Percentiles rank a stretch among this genome's conserved stretches.
Evolutionary conservation across 2,797 vertebrate genomes (phyloP).

Genomic region (Tinamus major): DNA sequence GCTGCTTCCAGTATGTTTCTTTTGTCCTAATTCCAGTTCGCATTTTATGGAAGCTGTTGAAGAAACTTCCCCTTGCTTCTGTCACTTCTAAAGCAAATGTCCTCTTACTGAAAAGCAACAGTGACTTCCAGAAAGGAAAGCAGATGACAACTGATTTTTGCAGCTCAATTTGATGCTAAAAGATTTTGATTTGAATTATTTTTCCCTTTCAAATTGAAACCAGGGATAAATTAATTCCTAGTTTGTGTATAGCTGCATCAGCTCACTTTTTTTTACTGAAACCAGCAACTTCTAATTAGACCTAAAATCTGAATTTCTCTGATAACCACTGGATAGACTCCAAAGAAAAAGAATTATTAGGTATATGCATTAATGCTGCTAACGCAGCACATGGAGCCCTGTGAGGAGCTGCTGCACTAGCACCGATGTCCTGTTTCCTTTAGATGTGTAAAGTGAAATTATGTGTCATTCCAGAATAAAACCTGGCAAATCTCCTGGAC

Average conservation of each 20-base stretch:
- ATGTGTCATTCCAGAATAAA: neutral
- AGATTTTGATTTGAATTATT: neutral
- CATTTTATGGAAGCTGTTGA: constrained; percentile 39
- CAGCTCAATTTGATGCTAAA: neutral
- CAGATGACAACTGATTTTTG: neutral
- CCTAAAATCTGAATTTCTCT: neutral
- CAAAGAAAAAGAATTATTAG: neutral
- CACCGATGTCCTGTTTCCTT: neutral
- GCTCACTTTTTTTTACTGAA: neutral
- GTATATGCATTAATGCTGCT: neutral
- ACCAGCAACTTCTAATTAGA: neutral
- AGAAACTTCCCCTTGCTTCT: neutral
- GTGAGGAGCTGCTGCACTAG: neutral
- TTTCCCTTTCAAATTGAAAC: neutral
- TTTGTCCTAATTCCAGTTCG: constrained; percentile 62
- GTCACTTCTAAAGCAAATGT: neutral
- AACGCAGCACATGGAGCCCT: neutral
- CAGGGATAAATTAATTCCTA: neutral
- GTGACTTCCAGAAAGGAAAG: neutral
- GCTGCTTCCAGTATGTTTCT: constrained; percentile 53
- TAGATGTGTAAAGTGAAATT: neutral
- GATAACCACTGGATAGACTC: neutral
- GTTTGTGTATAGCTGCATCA: neutral
- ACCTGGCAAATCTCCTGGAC: neutral
- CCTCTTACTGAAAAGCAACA: neutral